Evolutionary conservation across 2,113 vertebrate genomes (phyloP).

Genomic region (Alectura lathami): DNA sequence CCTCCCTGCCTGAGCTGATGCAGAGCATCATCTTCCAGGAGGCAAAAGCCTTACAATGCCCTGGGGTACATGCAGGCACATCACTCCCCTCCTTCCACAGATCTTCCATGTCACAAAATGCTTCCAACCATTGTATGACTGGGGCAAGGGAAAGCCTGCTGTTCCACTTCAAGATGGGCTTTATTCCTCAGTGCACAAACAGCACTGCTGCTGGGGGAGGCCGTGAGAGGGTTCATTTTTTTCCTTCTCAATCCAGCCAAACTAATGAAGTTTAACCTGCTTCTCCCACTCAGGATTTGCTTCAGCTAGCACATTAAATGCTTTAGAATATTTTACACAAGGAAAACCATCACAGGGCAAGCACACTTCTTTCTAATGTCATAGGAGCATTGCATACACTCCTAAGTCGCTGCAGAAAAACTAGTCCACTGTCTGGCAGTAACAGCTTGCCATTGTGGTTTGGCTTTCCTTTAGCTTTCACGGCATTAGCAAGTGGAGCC

Average conservation of each 20-base stretch:
- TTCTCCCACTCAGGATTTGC: neutral
- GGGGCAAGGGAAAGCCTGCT: neutral
- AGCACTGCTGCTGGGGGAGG: neutral
- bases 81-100: neutral
- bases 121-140: neutral
- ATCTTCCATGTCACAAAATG: neutral
- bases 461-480: neutral
- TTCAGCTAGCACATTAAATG: neutral
- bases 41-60: neutral
- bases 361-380: neutral
- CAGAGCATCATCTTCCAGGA: neutral
- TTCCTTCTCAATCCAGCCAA: neutral
- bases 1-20: neutral
- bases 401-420: neutral
- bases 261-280: neutral
- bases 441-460: neutral
- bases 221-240: rapidly evolving
- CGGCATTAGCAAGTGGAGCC: conserved; percentile 7
- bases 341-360: neutral
- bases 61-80: neutral
- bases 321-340: neutral
- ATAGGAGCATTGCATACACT: neutral
- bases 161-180: neutral
- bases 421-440: neutral
- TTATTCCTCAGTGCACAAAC: neutral